Evolutionary conservation across 2,888 invertebrate genomes (phyloP).

Genomic region (Odontocerum albicorne): DNA sequence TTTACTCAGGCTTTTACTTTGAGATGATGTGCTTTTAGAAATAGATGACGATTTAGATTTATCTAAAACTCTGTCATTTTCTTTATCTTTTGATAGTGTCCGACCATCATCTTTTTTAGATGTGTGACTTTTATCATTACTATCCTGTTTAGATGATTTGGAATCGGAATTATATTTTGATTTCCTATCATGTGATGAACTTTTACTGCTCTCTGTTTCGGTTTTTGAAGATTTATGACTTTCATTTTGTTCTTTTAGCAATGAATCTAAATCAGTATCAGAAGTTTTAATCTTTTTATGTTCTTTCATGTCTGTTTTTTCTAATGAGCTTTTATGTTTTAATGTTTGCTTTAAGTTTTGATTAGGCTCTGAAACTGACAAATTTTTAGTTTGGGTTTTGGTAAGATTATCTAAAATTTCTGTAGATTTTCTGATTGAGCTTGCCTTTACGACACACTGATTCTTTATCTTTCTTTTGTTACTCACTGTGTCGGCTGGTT

Average conservation of each 20-base stretch:
- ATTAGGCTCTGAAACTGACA: constrained; percentile 35
- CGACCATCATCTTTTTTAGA: constrained; percentile 38
- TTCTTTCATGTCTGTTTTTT: not conserved
- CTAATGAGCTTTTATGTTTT: not conserved
- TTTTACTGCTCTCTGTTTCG: constrained; percentile 20
- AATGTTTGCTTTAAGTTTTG: too few species aligned
- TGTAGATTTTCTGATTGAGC: not conserved
- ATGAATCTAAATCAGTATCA: constrained; percentile 42
- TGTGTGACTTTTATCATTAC: constrained; percentile 43
- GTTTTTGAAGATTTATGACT: constrained; percentile 27
- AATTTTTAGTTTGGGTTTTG: constrained; percentile 38
- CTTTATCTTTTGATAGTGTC: constrained; percentile 38
- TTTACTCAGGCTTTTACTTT: constrained; percentile 12
- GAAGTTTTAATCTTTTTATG: constrained; percentile 38
- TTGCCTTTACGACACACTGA: constrained; percentile 26
- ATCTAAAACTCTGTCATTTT: constrained; percentile 6
- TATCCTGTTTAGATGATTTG: constrained; percentile 33
- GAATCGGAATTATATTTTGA: constrained; percentile 3
- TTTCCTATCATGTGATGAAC: constrained; percentile 24
- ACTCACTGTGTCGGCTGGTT: constrained; percentile 14
- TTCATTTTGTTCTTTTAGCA: constrained; percentile 36
- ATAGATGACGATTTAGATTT: constrained; percentile 4
- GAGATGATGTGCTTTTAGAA: constrained; percentile 4
- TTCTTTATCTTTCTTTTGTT: constrained; percentile 40
- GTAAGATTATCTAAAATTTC: constrained; percentile 27